A percentile compares a stretch with the other conserved stretches of the same genome.
These are phyloP conservation scores for Todiramphus chloris DNA, from an alignment of 2,113 vertebrate genomes.

Conservation along the genomic window DNA sequence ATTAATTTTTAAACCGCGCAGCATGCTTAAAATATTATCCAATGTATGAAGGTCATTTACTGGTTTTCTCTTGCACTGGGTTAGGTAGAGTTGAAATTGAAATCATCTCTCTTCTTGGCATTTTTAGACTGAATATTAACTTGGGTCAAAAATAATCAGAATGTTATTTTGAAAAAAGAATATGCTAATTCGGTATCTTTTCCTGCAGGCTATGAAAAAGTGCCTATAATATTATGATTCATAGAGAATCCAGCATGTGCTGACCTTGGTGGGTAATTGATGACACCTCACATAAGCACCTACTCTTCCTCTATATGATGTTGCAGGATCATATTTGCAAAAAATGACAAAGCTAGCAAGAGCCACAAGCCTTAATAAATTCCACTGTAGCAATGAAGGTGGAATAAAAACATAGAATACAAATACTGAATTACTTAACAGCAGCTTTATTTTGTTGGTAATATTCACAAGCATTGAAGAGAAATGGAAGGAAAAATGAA, in stretches of 20 bases:
- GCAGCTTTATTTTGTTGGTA: neutral
- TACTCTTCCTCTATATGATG: neutral
- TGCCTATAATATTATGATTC: neutral
- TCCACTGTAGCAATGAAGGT: neutral
- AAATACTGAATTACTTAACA: neutral
- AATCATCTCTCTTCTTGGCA: neutral
- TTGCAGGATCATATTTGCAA: constrained; percentile 28
- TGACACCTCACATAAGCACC: neutral
- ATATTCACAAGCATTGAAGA: neutral
- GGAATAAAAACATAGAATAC: neutral
- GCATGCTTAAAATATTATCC: neutral
- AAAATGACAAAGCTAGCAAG: neutral
- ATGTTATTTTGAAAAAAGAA: neutral
- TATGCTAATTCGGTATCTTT: neutral
- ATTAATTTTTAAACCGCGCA: neutral
- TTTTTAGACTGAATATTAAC: constrained; percentile 23
- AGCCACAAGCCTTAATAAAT: neutral
- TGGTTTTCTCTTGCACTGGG: neutral
- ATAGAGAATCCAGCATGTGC: neutral
- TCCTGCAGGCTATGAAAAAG: neutral
- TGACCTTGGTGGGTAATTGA: constrained; percentile 34
- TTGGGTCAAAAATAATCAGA: constrained; percentile 17
- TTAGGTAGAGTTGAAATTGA: neutral
- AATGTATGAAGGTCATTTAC: neutral
- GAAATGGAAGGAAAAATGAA: neutral